These are phyloP conservation scores for Raja brachyura DNA, from an alignment of 2,113 vertebrate species.

Conservation along the genomic window DNA sequence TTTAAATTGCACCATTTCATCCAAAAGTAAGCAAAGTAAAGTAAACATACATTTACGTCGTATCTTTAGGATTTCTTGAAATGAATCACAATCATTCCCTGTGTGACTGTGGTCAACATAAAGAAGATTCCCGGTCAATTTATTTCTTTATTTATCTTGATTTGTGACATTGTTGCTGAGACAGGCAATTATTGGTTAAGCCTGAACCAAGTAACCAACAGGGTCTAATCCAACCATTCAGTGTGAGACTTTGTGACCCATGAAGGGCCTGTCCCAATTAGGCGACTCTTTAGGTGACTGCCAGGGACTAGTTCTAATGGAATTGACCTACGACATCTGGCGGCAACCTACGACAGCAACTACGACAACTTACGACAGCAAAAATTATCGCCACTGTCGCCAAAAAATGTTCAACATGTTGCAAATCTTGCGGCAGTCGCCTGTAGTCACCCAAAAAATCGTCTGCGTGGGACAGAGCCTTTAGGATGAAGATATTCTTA, in stretches of 20 bases:
- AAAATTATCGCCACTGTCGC: too few relatives aligned
- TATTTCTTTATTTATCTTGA: not conserved
- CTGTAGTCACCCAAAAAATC: too few relatives aligned
- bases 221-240: not conserved
- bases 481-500: not conserved
- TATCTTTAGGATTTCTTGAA: not conserved
- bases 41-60: not conserved
- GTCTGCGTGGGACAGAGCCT: not conserved
- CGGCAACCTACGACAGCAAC: too few relatives aligned
- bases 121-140: not conserved
- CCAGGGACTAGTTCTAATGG: too few relatives aligned
- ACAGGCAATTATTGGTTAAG: not conserved
- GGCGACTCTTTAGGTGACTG: too few relatives aligned
- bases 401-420: too few relatives aligned
- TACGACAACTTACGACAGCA: too few relatives aligned
- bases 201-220: not conserved
- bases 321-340: too few relatives aligned
- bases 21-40: not conserved
- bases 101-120: not conserved
- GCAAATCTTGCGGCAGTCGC: too few relatives aligned
- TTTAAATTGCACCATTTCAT: not conserved
- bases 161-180: not conserved
- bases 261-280: too few relatives aligned
- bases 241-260: too few relatives aligned
- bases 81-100: not conserved